Percentiles rank a stretch among this genome's conserved stretches.
Evolutionary conservation across 2,797 vertebrate species (phyloP).

Genomic region (Linurgus olivaceus): DNA sequence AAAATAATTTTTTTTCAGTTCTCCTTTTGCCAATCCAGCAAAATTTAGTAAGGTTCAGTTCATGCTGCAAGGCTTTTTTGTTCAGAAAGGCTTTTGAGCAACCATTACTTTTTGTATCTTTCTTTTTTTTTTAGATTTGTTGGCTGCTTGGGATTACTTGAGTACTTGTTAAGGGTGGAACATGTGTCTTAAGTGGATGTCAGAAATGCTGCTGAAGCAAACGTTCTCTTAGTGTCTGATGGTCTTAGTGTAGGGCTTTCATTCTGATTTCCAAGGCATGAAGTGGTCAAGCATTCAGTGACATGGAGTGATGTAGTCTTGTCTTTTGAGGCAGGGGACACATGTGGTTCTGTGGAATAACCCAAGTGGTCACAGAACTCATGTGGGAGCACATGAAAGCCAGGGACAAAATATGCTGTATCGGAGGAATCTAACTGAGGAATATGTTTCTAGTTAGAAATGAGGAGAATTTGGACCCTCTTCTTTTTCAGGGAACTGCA

Average conservation of each 20-base stretch:
- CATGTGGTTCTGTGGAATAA: background rate
- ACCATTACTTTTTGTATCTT: background rate
- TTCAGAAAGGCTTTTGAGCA: constrained; percentile 3
- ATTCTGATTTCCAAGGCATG: background rate
- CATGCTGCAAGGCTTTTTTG: background rate
- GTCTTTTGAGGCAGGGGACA: background rate
- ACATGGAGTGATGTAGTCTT: background rate
- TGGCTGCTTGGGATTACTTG: background rate
- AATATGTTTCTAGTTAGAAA: background rate
- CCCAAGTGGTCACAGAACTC: background rate
- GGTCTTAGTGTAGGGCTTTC: background rate
- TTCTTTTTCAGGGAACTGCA: background rate
- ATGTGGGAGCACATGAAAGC: background rate
- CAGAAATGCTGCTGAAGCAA: background rate
- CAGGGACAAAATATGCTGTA: background rate
- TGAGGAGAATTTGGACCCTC: background rate
- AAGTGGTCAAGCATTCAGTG: background rate
- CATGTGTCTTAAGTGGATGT: background rate
- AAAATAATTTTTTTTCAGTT: constrained; percentile 15
- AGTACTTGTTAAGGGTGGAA: background rate
- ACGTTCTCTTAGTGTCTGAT: background rate
- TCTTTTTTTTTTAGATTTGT: background rate
- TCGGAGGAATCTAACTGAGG: background rate
- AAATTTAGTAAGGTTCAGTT: constrained; percentile 21
- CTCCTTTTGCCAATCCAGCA: constrained; percentile 26